Percentiles rank a stretch among this genome's conserved stretches.
Evolutionary conservation across 2,888 invertebrate genomes (phyloP).

Genomic region (Nephrocerus scutellatus): DNA sequence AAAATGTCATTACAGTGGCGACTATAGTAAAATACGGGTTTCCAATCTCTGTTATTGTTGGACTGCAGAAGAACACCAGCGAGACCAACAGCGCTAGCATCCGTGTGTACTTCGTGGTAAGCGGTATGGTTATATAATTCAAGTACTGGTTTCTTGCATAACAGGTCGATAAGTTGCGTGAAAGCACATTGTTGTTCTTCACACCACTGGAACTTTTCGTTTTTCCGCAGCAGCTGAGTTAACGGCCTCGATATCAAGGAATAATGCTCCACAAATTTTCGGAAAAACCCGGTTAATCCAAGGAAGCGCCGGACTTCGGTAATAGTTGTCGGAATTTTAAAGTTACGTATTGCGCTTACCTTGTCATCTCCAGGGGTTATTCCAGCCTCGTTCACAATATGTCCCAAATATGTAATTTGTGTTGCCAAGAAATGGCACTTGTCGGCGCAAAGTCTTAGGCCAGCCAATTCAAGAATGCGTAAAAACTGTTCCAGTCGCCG

Average conservation of each 20-base stretch:
- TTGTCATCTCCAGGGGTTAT: conserved; percentile 14
- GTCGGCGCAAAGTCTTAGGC: conserved; percentile 11
- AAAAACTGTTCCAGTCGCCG: neutral
- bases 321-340: conserved; percentile 3
- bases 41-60: too few species aligned
- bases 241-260: conserved; percentile 6
- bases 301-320: conserved; percentile 9
- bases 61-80: too few species aligned
- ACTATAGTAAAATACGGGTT: too few species aligned
- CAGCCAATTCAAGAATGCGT: neutral
- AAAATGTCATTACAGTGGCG: too few species aligned
- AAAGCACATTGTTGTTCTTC: too few species aligned
- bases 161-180: too few species aligned
- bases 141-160: too few species aligned
- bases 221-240: conserved; percentile 3
- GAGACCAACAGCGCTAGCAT: too few species aligned
- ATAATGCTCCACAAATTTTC: conserved; percentile 9
- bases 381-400: conserved; percentile 10
- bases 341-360: conserved; percentile 5
- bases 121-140: too few species aligned
- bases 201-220: too few species aligned
- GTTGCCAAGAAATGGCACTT: conserved; percentile 14
- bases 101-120: too few species aligned
- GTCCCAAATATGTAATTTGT: conserved; percentile 11
- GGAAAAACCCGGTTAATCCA: conserved; percentile 7